Evolutionary conservation across 2,797 vertebrate genomes (phyloP).

Genomic region (Manis pentadactyla): DNA sequence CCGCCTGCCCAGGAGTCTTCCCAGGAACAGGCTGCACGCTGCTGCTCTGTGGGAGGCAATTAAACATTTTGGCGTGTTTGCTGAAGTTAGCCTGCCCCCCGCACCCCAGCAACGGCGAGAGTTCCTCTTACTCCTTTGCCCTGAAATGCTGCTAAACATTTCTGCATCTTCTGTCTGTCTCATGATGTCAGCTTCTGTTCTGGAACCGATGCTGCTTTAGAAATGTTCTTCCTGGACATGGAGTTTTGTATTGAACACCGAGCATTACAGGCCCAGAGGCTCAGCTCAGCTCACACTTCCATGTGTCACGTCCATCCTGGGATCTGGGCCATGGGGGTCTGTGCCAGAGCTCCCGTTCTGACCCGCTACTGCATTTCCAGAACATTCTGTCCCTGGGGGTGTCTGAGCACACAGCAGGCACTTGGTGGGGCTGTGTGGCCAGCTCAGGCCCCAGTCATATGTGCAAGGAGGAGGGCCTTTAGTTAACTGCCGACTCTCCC

Average conservation of each 20-base stretch:
- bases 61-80: rapidly evolving
- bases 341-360: neutral
- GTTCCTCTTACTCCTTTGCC: neutral
- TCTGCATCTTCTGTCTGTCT: neutral
- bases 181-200: neutral
- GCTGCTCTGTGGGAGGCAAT: too few relatives aligned
- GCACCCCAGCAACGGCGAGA: rapidly evolving
- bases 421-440: neutral
- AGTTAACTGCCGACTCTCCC: neutral
- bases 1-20: neutral
- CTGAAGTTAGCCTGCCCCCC: rapidly evolving
- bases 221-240: rapidly evolving
- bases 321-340: neutral
- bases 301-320: neutral
- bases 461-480: neutral
- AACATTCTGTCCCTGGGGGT: neutral
- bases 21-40: rapidly evolving
- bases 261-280: too few relatives aligned
- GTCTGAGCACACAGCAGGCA: neutral
- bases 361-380: neutral
- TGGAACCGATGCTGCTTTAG: neutral
- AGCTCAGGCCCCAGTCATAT: neutral
- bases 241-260: neutral
- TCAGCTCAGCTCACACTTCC: neutral
- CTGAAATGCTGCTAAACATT: neutral